Evolutionary conservation across 2,888 invertebrate genomes (phyloP).

Genomic region (Cerastis leucographa): DNA sequence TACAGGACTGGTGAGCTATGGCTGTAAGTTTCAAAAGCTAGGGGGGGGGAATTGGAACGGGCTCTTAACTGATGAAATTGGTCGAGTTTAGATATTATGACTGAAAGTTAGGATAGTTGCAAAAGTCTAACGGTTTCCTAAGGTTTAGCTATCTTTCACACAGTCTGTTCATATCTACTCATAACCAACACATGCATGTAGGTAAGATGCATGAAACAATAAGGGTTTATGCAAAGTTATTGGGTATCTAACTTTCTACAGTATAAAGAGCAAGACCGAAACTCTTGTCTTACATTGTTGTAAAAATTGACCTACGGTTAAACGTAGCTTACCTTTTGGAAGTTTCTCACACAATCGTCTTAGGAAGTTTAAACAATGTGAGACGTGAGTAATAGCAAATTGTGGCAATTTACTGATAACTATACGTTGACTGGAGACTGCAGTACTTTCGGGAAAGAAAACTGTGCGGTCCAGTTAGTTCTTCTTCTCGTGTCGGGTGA

Average conservation of each 20-base stretch:
- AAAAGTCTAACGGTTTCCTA: no score
- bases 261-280: no score
- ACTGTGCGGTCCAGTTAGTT: no score
- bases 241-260: no score
- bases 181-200: no score
- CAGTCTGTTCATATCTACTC: no score
- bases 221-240: no score
- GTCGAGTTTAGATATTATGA: background rate
- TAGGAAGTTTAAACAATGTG: background rate
- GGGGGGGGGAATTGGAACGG: background rate
- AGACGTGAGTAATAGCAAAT: background rate
- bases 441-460: background rate
- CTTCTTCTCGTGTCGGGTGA: no score
- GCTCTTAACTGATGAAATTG: background rate
- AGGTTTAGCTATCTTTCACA: no score
- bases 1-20: background rate
- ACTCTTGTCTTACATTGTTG: no score
- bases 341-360: background rate
- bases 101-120: background rate
- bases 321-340: background rate
- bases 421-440: background rate
- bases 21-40: background rate
- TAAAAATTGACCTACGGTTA: no score
- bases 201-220: no score
- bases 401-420: background rate